Percentiles rank a stretch among this genome's conserved stretches.
These are phyloP conservation scores for Ophiothrix spiculata DNA, from an alignment of 35 echinoderm and acorn worm species.

Conservation along the genomic window DNA sequence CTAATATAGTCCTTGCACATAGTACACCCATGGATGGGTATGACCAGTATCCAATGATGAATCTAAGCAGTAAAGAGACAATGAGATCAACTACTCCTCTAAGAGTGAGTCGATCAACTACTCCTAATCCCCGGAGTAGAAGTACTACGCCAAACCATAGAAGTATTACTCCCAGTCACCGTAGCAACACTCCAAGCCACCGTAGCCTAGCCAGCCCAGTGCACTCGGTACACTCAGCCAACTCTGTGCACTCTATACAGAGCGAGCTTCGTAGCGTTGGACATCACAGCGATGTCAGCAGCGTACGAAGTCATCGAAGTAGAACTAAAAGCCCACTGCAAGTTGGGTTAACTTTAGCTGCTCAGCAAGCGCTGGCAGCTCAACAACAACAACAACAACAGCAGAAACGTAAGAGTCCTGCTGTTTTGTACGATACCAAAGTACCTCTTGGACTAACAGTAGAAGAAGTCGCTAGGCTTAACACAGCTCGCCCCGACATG, in stretches of 20 bases:
- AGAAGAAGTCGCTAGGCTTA: conserved; percentile 82
- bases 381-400: conserved; percentile 37
- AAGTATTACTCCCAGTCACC: conserved; percentile 12
- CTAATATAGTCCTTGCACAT: conserved; percentile 13
- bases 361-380: neutral
- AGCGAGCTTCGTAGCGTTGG: conserved; percentile 83
- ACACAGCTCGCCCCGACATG: conserved; percentile 73
- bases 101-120: conserved; percentile 8
- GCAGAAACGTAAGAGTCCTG: conserved; percentile 32
- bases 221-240: conserved; percentile 42
- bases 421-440: conserved; percentile 10
- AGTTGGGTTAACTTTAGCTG: neutral
- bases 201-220: conserved; percentile 59
- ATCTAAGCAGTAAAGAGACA: neutral
- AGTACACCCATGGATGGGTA: conserved; percentile 30
- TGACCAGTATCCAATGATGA: conserved; percentile 6
- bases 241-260: conserved; percentile 30
- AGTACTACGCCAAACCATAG: conserved; percentile 6
- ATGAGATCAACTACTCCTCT: conserved; percentile 14
- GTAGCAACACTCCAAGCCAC: conserved; percentile 8
- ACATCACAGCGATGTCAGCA: conserved; percentile 70
- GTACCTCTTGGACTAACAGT: conserved; percentile 70
- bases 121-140: conserved; percentile 1
- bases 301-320: conserved; percentile 45
- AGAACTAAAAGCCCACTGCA: conserved; percentile 33